Evolutionary conservation across 2,888 invertebrate species (phyloP), one percentile per base, ranked within the genome.

Genomic region (Aspidiotus destructor): DNA sequence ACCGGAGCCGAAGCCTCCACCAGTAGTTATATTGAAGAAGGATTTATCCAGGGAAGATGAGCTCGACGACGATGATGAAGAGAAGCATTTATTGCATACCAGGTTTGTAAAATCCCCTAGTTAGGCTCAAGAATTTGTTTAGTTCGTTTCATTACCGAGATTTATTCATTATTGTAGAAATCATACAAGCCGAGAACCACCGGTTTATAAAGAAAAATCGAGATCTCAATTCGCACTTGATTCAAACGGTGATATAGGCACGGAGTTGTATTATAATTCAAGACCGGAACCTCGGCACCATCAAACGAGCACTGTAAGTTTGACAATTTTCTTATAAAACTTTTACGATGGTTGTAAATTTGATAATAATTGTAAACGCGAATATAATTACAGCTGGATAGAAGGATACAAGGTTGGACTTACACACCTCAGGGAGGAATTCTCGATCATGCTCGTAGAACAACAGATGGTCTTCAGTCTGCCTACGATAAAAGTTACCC

Each of bases 361-460:
- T 6, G 15, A 57, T n/a, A 5, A 52, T 28, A 28, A 28, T 28
- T 5, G 28, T 28, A 5, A 28, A 28, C 28, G 28, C 28, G 28
- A 28, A 28, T 3, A 28, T 28, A 28, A 28, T 71, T 72, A n/a
- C 62, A 73, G 73, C 65, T 73, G 62, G 73, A 73, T 61, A 72
- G 73, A 58, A 71, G 73, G 55, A 70, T 67, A 48, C 58, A 70
- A 41, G 70, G 70, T 55, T 77, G 76, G 76, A 81, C 84, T 69
- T 89, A 89, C 76, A 86, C 88, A 73, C 90, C 90, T 13, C 91
- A 81, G 28, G 81, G 92, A 9, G 89, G 89, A 9, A 92, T 92
- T 15, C 91, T 93, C 73, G 93, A 92, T 15, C 92, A 92, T 76
- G 92, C 93, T 77, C 92, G 93, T 77, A 92, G 93, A 0, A 90